These are phyloP conservation scores for Chesias legatella DNA, from an alignment of 2,888 invertebrate genomes.

Conservation along the genomic window DNA sequence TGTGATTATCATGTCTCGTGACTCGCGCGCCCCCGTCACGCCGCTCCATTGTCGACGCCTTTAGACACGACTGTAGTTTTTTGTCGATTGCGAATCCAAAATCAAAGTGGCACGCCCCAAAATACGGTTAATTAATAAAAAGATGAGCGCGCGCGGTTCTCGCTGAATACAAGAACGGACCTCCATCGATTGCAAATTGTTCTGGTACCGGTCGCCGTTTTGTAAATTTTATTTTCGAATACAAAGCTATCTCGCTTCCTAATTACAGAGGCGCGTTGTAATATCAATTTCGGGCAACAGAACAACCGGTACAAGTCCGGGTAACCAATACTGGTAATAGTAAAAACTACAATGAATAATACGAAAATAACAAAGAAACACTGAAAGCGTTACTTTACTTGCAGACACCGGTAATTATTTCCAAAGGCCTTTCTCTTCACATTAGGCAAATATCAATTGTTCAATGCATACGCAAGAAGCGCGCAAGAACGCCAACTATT, in stretches of 20 bases:
- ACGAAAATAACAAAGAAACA: too few relatives aligned
- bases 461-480: conserved; percentile 4
- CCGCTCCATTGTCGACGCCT: conserved; percentile 35
- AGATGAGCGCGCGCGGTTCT: conserved; percentile 29
- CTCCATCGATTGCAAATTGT: conserved; percentile 11
- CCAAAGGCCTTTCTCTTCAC: conserved; percentile 3
- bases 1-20: conserved; percentile 68
- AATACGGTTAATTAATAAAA: conserved; percentile 47
- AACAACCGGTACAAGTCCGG: background rate
- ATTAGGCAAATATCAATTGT: conserved; percentile 2
- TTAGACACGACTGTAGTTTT: conserved; percentile 31
- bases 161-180: conserved; percentile 17
- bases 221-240: conserved; percentile 5
- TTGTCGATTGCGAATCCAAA: conserved; percentile 40
- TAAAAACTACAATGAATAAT: too few relatives aligned
- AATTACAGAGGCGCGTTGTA: conserved; percentile 20
- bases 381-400: too few relatives aligned
- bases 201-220: conserved; percentile 1
- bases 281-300: conserved; percentile 15
- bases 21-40: conserved; percentile 60
- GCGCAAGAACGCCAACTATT: conserved; percentile 16
- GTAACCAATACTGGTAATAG: too few relatives aligned
- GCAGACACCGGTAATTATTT: background rate
- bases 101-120: conserved; percentile 31
- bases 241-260: conserved; percentile 6